Evolutionary conservation across 64 coral and sea anemone genomes (phyloP).

Genomic region (Montipora sp.): DNA sequence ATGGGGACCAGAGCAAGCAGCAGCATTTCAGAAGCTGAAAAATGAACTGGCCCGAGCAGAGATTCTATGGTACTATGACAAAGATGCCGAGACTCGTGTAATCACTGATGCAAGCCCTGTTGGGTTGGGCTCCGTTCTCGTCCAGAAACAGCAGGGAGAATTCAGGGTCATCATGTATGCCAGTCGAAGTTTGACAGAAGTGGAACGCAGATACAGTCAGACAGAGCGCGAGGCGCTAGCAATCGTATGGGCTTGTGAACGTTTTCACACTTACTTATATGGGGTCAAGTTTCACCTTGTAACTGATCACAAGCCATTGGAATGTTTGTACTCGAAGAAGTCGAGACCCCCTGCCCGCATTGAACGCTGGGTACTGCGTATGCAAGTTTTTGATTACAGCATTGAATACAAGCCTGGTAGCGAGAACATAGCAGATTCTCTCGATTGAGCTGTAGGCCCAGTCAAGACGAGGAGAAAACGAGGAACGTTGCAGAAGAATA

Average conservation of each 20-base stretch:
- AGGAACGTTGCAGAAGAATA: neutral
- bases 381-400: too few species aligned
- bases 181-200: neutral
- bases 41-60: neutral
- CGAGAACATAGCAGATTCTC: too few species aligned
- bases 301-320: too few species aligned
- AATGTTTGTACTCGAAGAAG: too few species aligned
- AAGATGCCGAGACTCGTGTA: neutral
- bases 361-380: too few species aligned
- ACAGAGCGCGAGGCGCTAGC: neutral
- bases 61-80: neutral
- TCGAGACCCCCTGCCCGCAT: too few species aligned
- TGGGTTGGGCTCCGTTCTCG: neutral
- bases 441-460: neutral
- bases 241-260: too few species aligned
- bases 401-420: too few species aligned
- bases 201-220: neutral
- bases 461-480: neutral
- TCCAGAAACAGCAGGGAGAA: too few species aligned
- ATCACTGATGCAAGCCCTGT: constrained; percentile 1
- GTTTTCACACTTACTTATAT: too few species aligned
- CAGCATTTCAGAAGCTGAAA: neutral
- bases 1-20: constrained; percentile 16
- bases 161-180: neutral
- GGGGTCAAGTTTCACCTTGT: too few species aligned